Evolutionary conservation across 2,113 vertebrate species (phyloP), one percentile per base, ranked within the genome.

Genomic region (Syrrhaptes paradoxus): DNA sequence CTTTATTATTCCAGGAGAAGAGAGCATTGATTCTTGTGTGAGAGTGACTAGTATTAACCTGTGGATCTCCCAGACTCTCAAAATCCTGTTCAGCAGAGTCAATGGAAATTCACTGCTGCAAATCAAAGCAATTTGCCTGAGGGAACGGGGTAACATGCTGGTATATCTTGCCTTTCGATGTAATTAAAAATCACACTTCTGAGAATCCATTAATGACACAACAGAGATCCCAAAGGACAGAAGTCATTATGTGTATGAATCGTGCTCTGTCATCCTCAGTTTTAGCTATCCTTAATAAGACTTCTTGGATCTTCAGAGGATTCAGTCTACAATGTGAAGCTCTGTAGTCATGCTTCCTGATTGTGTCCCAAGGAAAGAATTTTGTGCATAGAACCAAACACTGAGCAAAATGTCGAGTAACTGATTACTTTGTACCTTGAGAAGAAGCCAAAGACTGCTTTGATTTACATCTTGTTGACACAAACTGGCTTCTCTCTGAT

Each of bases 171-270:
- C 26, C n/a, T 87, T 95, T 89, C 54, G 66, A 57, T 34, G 61
- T 95, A 91, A 87, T 96, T 96, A 96, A 96, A 96, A 95, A 85
- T 93, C 81, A 79, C 66, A 62, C 41, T 4, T 96, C 81, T 89
- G 62, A 92, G 85, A 93, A 73, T 73, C 74, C 67, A 66, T 71
- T 96, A 94, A 95, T 58, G 66, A 71, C 55, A 88, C 14, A 82
- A 61, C 17, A 45, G 87, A 78, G 38, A 55, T 89, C 63, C 67
- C 81, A 71, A 78, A 87, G 32, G 59, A 79, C 29, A 62, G 71
- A 91, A 93, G 16, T 46, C 28, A 70, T 79, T 85, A 75, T 49
- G 32, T 14, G 46, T 46, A 25, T 83, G 85, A 89, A 93, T 87
- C 32, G 46, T 34, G 22, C 24, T 62, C 32, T 8, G 1, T 71